Percentiles rank a stretch among this genome's conserved stretches.
Evolutionary conservation across 2,888 invertebrate genomes (phyloP).

Genomic region (Macrophya annulata): DNA sequence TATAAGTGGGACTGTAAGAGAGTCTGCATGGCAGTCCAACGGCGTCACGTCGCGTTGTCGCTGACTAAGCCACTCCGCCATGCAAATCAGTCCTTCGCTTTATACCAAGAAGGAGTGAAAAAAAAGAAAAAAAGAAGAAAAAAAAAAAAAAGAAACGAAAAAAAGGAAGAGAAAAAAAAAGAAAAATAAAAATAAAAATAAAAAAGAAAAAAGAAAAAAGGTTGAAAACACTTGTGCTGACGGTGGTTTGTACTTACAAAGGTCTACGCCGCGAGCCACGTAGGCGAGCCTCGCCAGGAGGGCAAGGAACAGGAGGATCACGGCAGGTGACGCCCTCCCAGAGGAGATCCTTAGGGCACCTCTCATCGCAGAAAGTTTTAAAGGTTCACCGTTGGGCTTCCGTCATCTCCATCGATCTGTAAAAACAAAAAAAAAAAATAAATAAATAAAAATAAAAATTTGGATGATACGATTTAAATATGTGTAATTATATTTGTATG

Average conservation of each 20-base stretch:
- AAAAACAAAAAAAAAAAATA: neutral
- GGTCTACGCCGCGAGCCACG: constrained; percentile 72
- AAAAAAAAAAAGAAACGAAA: constrained; percentile 24
- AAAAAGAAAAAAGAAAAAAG: neutral
- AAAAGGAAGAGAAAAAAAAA: neutral
- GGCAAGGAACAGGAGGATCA: constrained; percentile 67
- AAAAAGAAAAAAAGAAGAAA: constrained; percentile 38
- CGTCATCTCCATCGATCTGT: constrained; percentile 73
- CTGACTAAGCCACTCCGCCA: constrained; percentile 72
- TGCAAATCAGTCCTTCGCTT: constrained; percentile 69
- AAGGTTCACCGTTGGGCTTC: constrained; percentile 74
- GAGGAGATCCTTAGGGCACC: constrained; percentile 71
- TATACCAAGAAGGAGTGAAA: constrained; percentile 53
- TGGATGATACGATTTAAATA: neutral
- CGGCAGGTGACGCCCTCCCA: constrained; percentile 72
- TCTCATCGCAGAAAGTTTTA: constrained; percentile 72
- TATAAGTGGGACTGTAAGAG: neutral
- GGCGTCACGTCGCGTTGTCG: constrained; percentile 61
- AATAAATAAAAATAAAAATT: neutral
- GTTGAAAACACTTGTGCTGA: constrained; percentile 38
- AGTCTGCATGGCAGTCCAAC: neutral
- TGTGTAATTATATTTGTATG: neutral
- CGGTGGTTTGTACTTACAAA: constrained; percentile 70
- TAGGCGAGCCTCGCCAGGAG: constrained; percentile 63
- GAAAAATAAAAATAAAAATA: neutral